Evolutionary conservation across 2,113 vertebrate genomes (phyloP).

Genomic region (Steatornis caripensis): DNA sequence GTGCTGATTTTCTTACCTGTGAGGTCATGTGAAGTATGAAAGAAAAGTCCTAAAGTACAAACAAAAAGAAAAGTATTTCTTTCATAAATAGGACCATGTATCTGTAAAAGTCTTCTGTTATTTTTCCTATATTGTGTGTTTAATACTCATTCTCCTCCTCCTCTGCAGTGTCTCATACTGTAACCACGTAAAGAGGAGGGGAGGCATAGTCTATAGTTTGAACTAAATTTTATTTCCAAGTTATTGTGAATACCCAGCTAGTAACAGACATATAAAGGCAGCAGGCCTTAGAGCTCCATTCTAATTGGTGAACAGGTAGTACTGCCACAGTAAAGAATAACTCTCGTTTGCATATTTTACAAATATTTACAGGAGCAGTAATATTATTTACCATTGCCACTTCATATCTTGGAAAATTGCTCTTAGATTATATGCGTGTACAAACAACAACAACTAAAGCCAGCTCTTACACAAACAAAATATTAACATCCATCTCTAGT

Average conservation of each 20-base stretch:
- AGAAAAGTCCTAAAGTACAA: background rate
- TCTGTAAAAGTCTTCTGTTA: background rate
- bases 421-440: background rate
- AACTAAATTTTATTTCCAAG: background rate
- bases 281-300: background rate
- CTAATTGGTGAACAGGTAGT: background rate
- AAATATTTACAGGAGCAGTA: background rate
- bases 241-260: background rate
- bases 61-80: background rate
- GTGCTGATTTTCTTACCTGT: background rate
- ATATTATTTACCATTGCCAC: background rate
- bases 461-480: background rate
- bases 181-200: background rate
- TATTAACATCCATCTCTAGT: background rate
- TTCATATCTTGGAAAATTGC: background rate
- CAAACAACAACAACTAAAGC: background rate
- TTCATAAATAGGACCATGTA: background rate
- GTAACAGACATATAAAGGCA: background rate
- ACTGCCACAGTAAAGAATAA: background rate
- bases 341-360: background rate
- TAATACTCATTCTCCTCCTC: background rate
- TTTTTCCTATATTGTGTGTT: background rate
- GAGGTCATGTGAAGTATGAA: background rate
- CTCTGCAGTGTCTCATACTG: background rate
- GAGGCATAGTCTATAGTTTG: background rate